Percentiles rank a stretch among this genome's conserved stretches.
Evolutionary conservation across 2,797 vertebrate genomes (phyloP).

Genomic region (Peromyscus melanophrys): DNA sequence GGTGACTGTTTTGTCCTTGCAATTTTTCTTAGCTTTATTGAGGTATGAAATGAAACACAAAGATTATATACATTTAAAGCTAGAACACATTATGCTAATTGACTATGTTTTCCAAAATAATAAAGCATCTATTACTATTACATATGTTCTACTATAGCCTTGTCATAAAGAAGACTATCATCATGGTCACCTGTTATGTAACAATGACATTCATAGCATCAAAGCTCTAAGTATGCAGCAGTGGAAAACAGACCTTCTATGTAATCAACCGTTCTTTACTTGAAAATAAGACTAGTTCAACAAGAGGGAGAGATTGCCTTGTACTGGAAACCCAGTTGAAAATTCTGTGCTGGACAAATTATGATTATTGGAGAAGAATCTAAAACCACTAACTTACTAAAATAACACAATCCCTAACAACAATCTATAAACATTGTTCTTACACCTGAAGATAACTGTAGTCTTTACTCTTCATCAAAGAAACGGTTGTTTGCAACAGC

Average conservation of each 20-base stretch:
- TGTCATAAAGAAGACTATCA: not conserved
- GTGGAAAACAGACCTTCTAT: not conserved
- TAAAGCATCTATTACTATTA: not conserved
- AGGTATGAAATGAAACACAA: not conserved
- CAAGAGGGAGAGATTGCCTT: not conserved
- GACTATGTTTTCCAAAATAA: not conserved
- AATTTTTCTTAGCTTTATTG: not conserved
- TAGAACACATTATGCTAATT: not conserved
- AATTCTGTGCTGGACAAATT: not conserved
- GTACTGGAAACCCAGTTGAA: not conserved
- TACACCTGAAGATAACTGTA: not conserved
- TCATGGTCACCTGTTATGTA: not conserved
- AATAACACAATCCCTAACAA: not conserved
- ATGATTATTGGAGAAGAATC: not conserved
- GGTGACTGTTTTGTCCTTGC: not conserved
- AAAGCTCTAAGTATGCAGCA: not conserved
- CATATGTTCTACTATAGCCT: not conserved
- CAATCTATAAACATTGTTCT: not conserved
- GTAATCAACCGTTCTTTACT: not conserved
- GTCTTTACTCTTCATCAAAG: not conserved
- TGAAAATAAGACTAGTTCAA: not conserved
- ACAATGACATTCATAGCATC: not conserved
- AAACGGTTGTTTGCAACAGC: not conserved
- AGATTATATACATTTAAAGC: not conserved
- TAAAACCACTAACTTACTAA: not conserved